Evolutionary conservation across 2,888 invertebrate species (phyloP).

Genomic region (Dione juno): DNA sequence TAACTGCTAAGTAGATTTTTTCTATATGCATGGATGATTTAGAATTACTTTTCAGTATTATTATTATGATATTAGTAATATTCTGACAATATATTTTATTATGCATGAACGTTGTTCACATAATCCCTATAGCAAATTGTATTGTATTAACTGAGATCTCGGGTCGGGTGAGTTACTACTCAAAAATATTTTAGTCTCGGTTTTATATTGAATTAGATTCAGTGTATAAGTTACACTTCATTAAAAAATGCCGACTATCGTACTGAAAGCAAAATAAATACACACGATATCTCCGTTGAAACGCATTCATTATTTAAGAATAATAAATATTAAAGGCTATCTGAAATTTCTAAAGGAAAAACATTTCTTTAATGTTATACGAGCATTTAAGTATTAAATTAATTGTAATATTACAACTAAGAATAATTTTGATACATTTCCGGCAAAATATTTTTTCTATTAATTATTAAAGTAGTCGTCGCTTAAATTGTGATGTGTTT

Average conservation of each 20-base stretch:
- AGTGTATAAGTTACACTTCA: neutral
- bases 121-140: slow-evolving; percentile 24
- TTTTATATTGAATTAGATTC: neutral
- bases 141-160: slow-evolving; percentile 33
- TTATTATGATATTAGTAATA: slow-evolving; percentile 32
- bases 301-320: slow-evolving; percentile 17
- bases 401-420: neutral
- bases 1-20: slow-evolving; percentile 41
- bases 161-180: slow-evolving; percentile 29
- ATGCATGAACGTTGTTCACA: slow-evolving; percentile 41
- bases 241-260: neutral
- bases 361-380: neutral
- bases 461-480: slow-evolving; percentile 3
- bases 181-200: neutral
- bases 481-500: slow-evolving; percentile 19
- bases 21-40: slow-evolving; percentile 40
- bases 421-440: neutral
- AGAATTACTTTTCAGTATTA: slow-evolving; percentile 33
- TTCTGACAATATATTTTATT: slow-evolving; percentile 36
- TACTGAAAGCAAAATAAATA: neutral
- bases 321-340: slow-evolving; percentile 1
- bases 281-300: slow-evolving; percentile 23
- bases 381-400: neutral
- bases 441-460: slow-evolving; percentile 2
- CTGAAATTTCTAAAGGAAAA: neutral